Evolutionary conservation across 2,113 vertebrate genomes (phyloP), one percentile per base, ranked within the genome.

Genomic region (Sinocyclocheilus rhinocerous): DNA sequence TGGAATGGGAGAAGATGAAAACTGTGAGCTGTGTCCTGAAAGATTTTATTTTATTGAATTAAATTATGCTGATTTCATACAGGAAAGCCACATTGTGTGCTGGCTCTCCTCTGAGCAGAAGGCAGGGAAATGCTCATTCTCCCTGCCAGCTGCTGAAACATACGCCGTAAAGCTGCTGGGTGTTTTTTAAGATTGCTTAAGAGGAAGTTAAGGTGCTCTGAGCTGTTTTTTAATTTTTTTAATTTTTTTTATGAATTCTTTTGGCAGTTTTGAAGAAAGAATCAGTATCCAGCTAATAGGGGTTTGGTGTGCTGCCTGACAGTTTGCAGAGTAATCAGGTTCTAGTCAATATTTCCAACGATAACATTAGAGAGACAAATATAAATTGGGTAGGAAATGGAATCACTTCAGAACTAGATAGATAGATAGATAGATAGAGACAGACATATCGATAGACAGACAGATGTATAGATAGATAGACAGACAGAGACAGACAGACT

Each of bases 201-300:
- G 67, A 86, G 63, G 29, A 86, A 81, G 77, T 86, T 61, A 29
- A 81, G 70, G 42, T 81, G 36, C 48, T 42, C 76, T 11, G 67
- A 42, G 57, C n/a, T 33, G 20, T 48, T 33, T 20, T 76, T 65
- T 9, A 12, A n/a, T n/a, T n/a, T n/a, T n/a, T n/a, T n/a, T n/a
- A n/a, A n/a, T 26, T 50, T 33, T 20, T 76, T 76, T 9, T 12
- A 22, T 82, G 72, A 76, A 65, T 75, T 86, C 26, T 65, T 72
- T 36, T 65, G 59, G 36, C 69, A 13, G 55, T 18, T 63, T 29
- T 81, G 77, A 81, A 75, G 57, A 42, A 22, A 73, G 59, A 86
- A 63, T 81, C 85, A 81, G 69, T 45, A 73, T 86, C 55, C 20
- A 72, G 45, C 48, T 83, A 83, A 83, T 83, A 57, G 67, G 67